Conservation (phyloP, 64 coral and sea anemone genomes). For the Orbicella faveolata region DNA sequence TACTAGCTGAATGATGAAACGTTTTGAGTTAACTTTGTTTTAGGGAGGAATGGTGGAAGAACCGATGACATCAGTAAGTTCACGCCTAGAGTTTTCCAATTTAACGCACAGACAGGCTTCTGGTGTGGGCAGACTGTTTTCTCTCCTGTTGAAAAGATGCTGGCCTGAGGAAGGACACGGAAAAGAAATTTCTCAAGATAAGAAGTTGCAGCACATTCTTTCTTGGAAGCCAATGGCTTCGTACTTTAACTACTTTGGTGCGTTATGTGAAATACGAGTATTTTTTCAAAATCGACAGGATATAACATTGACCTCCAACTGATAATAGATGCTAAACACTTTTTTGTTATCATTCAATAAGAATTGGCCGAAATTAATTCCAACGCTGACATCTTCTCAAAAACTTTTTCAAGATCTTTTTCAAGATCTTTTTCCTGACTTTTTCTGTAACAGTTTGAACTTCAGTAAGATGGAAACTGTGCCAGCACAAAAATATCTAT, state of each 20-base stretch:
- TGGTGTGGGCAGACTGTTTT: background rate
- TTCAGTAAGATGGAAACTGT: no score
- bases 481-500: no score
- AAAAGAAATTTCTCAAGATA: background rate
- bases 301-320: no score
- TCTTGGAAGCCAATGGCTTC: conserved; percentile 44
- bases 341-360: no score
- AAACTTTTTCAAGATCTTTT: no score
- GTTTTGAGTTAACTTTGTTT: background rate
- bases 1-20: background rate
- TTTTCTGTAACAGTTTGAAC: no score
- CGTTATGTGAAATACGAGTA: background rate
- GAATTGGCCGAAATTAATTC: no score
- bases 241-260: conserved; percentile 42
- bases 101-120: background rate
- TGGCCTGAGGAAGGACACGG: background rate
- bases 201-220: conserved; percentile 22
- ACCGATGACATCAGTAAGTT: background rate
- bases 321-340: no score
- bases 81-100: background rate
- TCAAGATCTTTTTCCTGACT: no score
- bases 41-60: background rate
- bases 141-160: conserved; percentile 11
- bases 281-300: background rate
- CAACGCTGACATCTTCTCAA: no score